A percentile compares a stretch with the other conserved stretches of the same genome.
Conservation (phyloP, 2,888 invertebrate genomes). For the Alviniconcha strummeri region DNA sequence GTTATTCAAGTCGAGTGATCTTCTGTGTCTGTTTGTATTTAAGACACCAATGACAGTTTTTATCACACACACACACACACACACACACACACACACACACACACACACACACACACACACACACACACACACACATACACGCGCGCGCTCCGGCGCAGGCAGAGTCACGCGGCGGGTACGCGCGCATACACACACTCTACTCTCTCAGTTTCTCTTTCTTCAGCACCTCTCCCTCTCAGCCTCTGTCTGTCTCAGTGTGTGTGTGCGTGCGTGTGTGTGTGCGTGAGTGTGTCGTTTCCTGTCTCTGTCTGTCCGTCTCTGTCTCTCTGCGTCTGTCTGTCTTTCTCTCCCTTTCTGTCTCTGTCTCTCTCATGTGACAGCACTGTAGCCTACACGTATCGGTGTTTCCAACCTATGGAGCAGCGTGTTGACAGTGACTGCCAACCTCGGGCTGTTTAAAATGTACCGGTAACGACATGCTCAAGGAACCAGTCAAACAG, state of each 20-base stretch:
- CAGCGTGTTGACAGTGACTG: no score
- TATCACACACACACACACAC: conserved; percentile 10
- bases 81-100: conserved; percentile 13
- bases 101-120: conserved; percentile 6
- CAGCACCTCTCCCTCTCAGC: background rate
- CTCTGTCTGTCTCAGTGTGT: background rate
- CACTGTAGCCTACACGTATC: background rate
- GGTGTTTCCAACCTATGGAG: no score
- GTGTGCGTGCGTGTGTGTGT: background rate
- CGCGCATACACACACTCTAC: background rate
- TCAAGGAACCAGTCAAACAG: background rate
- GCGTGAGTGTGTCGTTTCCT: background rate
- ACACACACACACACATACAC: background rate
- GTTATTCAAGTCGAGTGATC: no score
- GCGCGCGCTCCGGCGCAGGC: background rate
- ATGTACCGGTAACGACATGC: background rate
- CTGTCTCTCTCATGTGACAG: background rate
- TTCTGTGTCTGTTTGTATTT: background rate
- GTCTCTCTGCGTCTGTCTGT: background rate
- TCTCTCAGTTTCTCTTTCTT: background rate
- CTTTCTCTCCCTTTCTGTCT: background rate
- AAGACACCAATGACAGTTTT: background rate
- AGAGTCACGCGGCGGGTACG: background rate
- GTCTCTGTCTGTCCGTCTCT: background rate
- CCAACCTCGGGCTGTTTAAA: no score